Base-by-base conservation (phyloP, 2,888 invertebrate species). In the Stramonita haemastoma region DNA sequence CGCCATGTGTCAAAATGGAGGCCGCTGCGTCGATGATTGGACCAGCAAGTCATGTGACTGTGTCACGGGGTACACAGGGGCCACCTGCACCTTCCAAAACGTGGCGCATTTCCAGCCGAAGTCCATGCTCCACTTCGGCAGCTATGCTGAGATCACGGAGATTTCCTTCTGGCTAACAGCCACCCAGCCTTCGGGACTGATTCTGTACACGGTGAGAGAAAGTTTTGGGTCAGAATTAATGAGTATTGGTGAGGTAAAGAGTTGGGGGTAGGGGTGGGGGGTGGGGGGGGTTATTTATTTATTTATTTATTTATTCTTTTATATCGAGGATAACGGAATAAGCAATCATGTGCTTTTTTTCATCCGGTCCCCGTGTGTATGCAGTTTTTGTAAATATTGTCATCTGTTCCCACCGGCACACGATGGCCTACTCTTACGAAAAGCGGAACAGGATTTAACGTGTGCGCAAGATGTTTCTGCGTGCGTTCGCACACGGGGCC, bases 1-100 rank as follows among this genome's bases (percentile, higher is more conserved):
- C 87, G 97, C 88, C 79, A 88, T 91, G 56, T 95, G 95, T 91
- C 87, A 90, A 34, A 94, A 95, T 92, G 93, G 94, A 19, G 96
- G 95, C n/a, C 91, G 87, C 22, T 95, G 95, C 90, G 88, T 92
- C n/a, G 95, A 95, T 87, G 87, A 91, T 60, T 95, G 95, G 95
- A 93, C 91, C 36, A 90, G 89, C 87, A 93, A 92, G 87, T 85
- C 87, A 19, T 95, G 95, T 90, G 34, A 91, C 5, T 95, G 95
- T 90, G 84, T 85, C 4, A 91, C 92, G 29, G 95, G 94, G 32
- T 95, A 92, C 90, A 89, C 90, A 8, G 95, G 95, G 46, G 89
- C 90, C 15, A 73, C 22, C 0, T 95, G 95, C 91, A 90, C 91
- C 34, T 29, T 89, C 17, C 94, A 94, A 90, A 93, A 91, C 87